Conservation (phyloP, 2,888 invertebrate genomes). For the Drosophila mettleri region DNA sequence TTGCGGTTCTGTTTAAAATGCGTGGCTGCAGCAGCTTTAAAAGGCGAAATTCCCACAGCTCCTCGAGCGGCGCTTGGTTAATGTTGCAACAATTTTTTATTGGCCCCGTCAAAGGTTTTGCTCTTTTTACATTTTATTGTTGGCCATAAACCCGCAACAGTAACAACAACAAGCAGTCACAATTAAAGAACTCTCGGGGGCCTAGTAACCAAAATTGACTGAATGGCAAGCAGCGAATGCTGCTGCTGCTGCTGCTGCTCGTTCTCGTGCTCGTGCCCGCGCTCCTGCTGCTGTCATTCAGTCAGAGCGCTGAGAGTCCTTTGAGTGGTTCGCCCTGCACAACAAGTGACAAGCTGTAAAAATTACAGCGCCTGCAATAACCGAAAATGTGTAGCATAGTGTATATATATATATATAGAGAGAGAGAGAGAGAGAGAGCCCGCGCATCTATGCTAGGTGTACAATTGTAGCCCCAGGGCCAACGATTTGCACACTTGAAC, state of each 20-base stretch:
- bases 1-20: conserved; percentile 44
- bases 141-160: conserved; percentile 62
- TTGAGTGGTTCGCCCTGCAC: conserved; percentile 40
- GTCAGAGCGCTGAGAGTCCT: conserved; percentile 17
- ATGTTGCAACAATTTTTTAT: conserved; percentile 65
- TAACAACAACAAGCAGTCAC: conserved; percentile 57
- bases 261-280: too few relatives aligned
- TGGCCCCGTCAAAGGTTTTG: conserved; percentile 58
- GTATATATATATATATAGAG: conserved; percentile 32
- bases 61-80: conserved; percentile 43
- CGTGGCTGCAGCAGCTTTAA: conserved; percentile 62
- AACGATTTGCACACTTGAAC: conserved; percentile 76
- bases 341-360: conserved; percentile 79
- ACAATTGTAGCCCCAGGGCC: conserved; percentile 59
- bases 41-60: conserved; percentile 17
- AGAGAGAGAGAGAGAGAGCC: neutral
- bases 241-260: neutral
- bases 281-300: conserved; percentile 1
- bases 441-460: conserved; percentile 49
- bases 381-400: conserved; percentile 68
- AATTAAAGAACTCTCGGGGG: conserved; percentile 77
- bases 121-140: conserved; percentile 53
- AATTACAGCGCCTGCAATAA: conserved; percentile 68
- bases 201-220: conserved; percentile 77
- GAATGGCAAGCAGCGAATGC: conserved; percentile 52